These are phyloP conservation scores for Lepidochitona cinerea DNA, from an alignment of 2,888 invertebrate species.

Conservation along the genomic window DNA sequence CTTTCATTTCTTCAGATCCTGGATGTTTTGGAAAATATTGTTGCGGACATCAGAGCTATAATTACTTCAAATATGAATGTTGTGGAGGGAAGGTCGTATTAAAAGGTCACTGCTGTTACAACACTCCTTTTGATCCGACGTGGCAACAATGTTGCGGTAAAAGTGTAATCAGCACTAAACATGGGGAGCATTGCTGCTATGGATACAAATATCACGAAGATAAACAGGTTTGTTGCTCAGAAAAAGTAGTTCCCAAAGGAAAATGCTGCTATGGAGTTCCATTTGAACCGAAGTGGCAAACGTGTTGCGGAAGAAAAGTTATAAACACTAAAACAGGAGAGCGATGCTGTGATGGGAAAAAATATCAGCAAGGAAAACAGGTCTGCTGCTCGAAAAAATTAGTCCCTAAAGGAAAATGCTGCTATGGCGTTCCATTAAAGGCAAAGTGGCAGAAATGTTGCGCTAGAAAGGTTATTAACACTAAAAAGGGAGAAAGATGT, in stretches of 20 bases:
- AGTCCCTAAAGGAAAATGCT: not conserved
- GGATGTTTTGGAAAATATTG: not conserved
- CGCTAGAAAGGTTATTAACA: not conserved
- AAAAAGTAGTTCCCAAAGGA: not conserved
- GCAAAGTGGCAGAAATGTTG: not conserved
- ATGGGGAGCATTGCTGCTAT: not conserved
- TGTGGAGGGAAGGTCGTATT: not conserved
- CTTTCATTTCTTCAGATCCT: not conserved
- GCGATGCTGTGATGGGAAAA: not conserved
- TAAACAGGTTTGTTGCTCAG: not conserved
- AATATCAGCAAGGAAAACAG: not conserved
- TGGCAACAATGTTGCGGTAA: not conserved
- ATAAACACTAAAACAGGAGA: not conserved
- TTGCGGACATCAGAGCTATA: not conserved
- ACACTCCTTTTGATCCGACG: not conserved
- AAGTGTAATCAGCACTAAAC: not conserved
- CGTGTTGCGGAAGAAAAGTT: not conserved
- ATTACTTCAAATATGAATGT: not conserved
- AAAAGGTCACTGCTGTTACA: not conserved
- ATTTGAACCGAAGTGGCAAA: not conserved
- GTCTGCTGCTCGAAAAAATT: not conserved
- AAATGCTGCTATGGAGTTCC: not conserved
- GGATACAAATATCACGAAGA: not conserved
- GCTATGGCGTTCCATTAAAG: not conserved
- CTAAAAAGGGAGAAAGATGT: not conserved